Evolutionary conservation across 2,113 vertebrate species (phyloP).

Genomic region (Phrynocephalus versicolor): DNA sequence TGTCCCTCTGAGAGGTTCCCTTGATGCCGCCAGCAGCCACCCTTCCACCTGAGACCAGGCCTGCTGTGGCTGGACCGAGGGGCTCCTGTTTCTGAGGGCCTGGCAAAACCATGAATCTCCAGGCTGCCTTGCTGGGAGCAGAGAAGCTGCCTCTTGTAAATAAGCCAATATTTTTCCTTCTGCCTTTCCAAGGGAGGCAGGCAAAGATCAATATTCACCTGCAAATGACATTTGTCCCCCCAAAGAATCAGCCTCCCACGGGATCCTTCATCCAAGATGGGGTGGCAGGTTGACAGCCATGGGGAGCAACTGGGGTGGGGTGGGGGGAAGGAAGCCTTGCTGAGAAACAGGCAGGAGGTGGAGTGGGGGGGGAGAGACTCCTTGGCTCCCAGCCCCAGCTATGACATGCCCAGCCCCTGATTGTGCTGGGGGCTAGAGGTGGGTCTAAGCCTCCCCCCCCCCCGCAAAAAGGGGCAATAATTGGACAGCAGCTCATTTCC

Average conservation of each 20-base stretch:
- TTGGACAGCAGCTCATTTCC: no score
- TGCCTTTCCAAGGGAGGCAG: slow-evolving; percentile 70
- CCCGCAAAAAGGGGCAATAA: no score
- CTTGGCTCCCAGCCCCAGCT: no score
- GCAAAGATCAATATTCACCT: slow-evolving; percentile 73
- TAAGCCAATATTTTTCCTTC: slow-evolving; percentile 72
- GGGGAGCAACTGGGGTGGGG: no score
- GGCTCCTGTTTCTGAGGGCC: slow-evolving; percentile 50
- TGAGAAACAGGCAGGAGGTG: background rate
- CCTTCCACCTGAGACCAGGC: background rate
- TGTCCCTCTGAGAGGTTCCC: background rate
- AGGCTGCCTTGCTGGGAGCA: slow-evolving; percentile 60
- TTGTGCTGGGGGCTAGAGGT: no score
- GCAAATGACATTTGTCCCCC: slow-evolving; percentile 73
- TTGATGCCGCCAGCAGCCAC: slow-evolving; percentile 28
- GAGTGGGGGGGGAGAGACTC: no score
- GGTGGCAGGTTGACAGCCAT: slow-evolving; percentile 65
- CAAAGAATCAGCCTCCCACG: slow-evolving; percentile 71
- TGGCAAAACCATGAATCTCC: slow-evolving; percentile 57
- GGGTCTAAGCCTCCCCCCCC: no score
- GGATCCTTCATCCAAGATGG: slow-evolving; percentile 71
- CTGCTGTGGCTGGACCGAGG: background rate
- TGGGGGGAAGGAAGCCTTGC: background rate
- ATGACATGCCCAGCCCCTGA: no score
- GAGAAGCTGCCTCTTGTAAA: slow-evolving; percentile 67